Conservation (phyloP, 2,113 vertebrate species). For the Trogon melanurus region DNA sequence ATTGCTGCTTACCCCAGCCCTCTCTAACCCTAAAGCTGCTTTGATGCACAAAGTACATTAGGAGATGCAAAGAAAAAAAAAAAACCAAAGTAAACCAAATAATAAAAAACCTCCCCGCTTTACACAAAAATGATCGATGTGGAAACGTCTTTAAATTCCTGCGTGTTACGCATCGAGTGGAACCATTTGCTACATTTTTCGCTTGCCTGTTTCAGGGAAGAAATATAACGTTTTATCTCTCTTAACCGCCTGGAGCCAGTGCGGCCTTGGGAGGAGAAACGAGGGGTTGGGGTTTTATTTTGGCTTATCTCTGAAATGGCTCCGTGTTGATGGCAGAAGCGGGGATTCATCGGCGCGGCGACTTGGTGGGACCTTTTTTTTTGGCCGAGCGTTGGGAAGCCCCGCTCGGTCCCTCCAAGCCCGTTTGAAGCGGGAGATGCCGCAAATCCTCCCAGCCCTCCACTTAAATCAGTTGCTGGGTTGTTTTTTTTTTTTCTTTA, state of each 20-base stretch:
- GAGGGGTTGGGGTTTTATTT: background rate
- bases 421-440: background rate
- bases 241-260: background rate
- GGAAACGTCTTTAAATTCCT: background rate
- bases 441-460: background rate
- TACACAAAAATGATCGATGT: accelerated
- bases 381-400: background rate
- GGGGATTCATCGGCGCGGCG: background rate
- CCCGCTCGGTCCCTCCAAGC: too few species aligned
- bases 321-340: background rate
- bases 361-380: too few species aligned
- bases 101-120: accelerated
- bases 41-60: conserved; percentile 15
- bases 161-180: accelerated
- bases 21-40: background rate
- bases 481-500: too few species aligned
- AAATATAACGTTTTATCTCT: background rate
- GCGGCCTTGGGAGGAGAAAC: background rate
- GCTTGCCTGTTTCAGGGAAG: background rate
- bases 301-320: accelerated
- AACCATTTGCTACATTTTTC: accelerated
- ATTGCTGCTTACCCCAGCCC: background rate
- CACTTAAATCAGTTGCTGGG: accelerated
- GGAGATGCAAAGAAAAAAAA: background rate
- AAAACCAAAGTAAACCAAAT: background rate